These are phyloP conservation scores for Ptilorrhoa leucosticta DNA, from an alignment of 2,113 vertebrate genomes.

Conservation along the genomic window DNA sequence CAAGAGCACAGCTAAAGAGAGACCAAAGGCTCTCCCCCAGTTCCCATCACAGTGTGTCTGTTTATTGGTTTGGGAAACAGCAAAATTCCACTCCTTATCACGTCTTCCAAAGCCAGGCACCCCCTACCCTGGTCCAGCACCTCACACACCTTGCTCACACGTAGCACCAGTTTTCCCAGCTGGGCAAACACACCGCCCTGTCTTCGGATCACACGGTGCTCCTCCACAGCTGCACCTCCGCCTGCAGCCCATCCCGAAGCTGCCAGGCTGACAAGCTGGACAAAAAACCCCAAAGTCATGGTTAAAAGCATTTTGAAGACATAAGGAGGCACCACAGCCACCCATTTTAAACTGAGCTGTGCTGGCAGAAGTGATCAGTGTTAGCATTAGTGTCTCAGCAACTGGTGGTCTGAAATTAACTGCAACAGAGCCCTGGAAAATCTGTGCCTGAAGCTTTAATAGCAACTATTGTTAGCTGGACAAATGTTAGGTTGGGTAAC, in stretches of 20 bases:
- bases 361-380: not conserved
- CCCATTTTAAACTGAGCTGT: not conserved
- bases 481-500: not conserved
- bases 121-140: no score
- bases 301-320: not conserved
- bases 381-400: not conserved
- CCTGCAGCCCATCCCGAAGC: constrained; percentile 55
- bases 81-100: not conserved
- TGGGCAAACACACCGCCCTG: constrained; percentile 71
- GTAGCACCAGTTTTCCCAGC: constrained; percentile 66
- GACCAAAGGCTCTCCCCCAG: not conserved
- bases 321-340: not conserved
- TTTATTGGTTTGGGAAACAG: not conserved
- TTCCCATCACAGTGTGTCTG: not conserved
- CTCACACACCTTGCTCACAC: constrained; percentile 53
- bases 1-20: not conserved
- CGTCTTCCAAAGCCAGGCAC: not conserved
- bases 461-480: not conserved
- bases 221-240: constrained; percentile 63
- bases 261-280: constrained; percentile 59
- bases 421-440: not conserved
- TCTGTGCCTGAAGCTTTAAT: not conserved
- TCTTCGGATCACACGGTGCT: constrained; percentile 46
- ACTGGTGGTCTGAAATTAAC: constrained; percentile 1
- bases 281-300: not conserved